These are phyloP conservation scores for Gymnoscelis rufifasciata DNA, from an alignment of 2,888 invertebrate genomes.

Conservation along the genomic window DNA sequence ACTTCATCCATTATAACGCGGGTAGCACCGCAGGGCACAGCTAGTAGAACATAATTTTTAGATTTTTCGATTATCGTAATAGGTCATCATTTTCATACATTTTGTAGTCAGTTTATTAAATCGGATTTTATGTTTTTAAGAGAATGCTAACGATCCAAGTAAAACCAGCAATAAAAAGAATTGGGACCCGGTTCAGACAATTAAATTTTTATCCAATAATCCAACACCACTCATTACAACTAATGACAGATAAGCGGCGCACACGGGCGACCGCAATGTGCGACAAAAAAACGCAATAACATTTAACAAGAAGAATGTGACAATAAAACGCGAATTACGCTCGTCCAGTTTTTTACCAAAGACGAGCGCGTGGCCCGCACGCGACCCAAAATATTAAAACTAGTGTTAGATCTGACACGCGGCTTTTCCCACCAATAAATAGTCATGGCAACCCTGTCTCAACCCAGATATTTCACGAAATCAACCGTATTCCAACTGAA, in stretches of 20 bases:
- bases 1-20: too few species aligned
- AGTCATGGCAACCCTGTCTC: conserved; percentile 63
- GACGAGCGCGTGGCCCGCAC: conserved; percentile 61
- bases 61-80: too few species aligned
- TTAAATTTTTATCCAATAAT: conserved; percentile 24
- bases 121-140: neutral
- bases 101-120: too few species aligned
- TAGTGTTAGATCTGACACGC: conserved; percentile 78
- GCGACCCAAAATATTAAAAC: conserved; percentile 75
- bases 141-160: neutral
- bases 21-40: too few species aligned
- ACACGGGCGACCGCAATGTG: conserved; percentile 58
- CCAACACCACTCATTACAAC: conserved; percentile 54
- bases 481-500: conserved; percentile 17
- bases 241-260: conserved; percentile 53
- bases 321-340: conserved; percentile 75
- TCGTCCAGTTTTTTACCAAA: conserved; percentile 76
- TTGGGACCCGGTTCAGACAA: conserved; percentile 9
- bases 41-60: too few species aligned
- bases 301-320: conserved; percentile 71
- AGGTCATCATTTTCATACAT: too few species aligned
- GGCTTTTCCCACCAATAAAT: conserved; percentile 78
- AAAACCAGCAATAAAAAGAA: too few species aligned
- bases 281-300: conserved; percentile 55
- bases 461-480: conserved; percentile 26